A percentile compares a stretch with the other conserved stretches of the same genome.
These are phyloP conservation scores for Procambarus clarkii DNA, from an alignment of 1,140 invertebrate genomes.

Conservation along the genomic window DNA sequence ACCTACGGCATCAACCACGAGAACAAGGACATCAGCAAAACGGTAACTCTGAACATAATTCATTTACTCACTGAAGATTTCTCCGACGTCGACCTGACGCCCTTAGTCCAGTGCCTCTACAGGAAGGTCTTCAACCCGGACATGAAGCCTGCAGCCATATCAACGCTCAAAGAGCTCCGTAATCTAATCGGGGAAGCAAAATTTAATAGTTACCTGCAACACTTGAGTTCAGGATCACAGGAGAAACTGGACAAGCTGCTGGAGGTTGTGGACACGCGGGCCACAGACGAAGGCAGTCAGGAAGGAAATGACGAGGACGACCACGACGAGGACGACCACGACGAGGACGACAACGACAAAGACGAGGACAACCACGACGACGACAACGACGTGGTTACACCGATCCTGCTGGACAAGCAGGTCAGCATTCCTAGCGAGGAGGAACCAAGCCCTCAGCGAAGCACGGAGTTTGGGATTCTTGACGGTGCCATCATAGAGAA, in stretches of 20 bases:
- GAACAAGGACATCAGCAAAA: slow-evolving; percentile 12
- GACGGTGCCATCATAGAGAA: slow-evolving; percentile 52
- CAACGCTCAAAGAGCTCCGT: slow-evolving; percentile 13
- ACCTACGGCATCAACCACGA: slow-evolving; percentile 52
- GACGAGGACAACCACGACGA: neutral
- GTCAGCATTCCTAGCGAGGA: neutral
- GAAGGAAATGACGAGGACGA: neutral
- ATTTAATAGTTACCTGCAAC: slow-evolving; percentile 21
- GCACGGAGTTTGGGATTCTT: slow-evolving; percentile 40
- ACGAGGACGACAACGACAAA: neutral
- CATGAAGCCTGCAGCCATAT: slow-evolving; percentile 15
- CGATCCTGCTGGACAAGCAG: neutral
- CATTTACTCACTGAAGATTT: slow-evolving; percentile 23
- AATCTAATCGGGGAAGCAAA: slow-evolving; percentile 29
- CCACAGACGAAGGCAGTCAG: neutral
- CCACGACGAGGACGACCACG: neutral
- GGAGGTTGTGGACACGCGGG: neutral
- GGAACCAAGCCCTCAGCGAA: neutral
- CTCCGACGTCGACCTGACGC: slow-evolving; percentile 22
- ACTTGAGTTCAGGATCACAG: slow-evolving; percentile 19
- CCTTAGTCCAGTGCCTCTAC: slow-evolving; percentile 26
- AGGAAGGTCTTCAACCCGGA: slow-evolving; percentile 35
- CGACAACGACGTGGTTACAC: neutral
- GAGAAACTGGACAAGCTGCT: slow-evolving; percentile 11
- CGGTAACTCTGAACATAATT: slow-evolving; percentile 10